Evolutionary conservation across 2,797 vertebrate genomes (phyloP), one percentile per base, ranked within the genome.

Genomic region (Odontamblyopus lacepedii): DNA sequence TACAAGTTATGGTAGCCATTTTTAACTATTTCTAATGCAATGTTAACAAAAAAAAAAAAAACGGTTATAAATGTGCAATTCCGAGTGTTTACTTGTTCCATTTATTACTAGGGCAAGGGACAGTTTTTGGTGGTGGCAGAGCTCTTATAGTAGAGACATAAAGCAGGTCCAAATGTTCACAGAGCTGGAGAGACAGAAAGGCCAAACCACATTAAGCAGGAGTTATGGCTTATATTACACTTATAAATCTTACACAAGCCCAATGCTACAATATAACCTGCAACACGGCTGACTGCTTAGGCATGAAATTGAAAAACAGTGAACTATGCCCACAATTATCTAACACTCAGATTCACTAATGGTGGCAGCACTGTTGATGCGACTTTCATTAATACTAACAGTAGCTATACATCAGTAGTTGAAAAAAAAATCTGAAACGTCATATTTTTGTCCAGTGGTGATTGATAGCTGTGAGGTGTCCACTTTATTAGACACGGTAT

Each of bases 291-390:
- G 86, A 88, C 84, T 84, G 77, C 82, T 78, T 86, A 79, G 81
- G 81, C 82, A 87, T 89, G 85, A 90, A 86, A 90, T 85, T 88
- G 80, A 85, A 86, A 85, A 90, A 85, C 79, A 85, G 77, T 80
- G 78, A 87, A 83, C 81, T 79, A 83, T 74, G 73, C 35, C 41
- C 63, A 82, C 62, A 64, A 85, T 81, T 72, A 79, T 60, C 66
- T 68, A 80, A 73, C 70, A 11, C 61, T 67, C 81, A 55, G 67
- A 85, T 81, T 74, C 29, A 66, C 29, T 67, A 68, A 75, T 69
- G 23, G 55, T 71, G 78, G 66, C 29, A 69, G 50, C 38, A n/a
- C 61, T 35, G 48, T 18, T 55, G 70, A 76, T 35, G 50, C 44
- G 53, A 26, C 8, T 5, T 62, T 30, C 41, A 38, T 74, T 70